Evolutionary conservation across 2,113 vertebrate genomes (phyloP), one percentile per base, ranked within the genome.

Genomic region (Lota lota): DNA sequence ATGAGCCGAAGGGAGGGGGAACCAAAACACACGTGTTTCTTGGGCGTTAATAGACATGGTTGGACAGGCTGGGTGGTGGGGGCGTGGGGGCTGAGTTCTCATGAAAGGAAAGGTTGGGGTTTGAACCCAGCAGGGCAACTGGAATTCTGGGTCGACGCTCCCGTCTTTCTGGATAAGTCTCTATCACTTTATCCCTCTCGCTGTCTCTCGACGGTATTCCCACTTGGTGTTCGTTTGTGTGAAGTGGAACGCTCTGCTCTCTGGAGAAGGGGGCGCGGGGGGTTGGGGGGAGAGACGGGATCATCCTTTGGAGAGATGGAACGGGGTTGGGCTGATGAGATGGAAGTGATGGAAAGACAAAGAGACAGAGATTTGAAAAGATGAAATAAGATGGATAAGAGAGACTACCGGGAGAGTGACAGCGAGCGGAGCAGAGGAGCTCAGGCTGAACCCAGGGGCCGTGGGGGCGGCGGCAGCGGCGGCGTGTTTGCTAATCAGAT

Each of bases 181-280:
- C 40, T 47, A 5, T 47, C 40, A 10, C 40, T 47, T 1, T 47
- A 5, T 47, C 40, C 10, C 40, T 47, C 40, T 47, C 40, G 7
- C 40, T 47, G 6, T 47, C 28, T 33, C 28, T 33, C 4, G 28
- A 33, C 28, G 28, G 28, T 62, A 58, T 78, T 78, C 74, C 66
- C 64, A 54, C 71, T 72, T 74, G n/a, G 15, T 77, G 77, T 82
- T 80, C 70, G 87, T 84, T 82, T 86, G 83, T 76, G 66, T 76
- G 74, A 82, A 81, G 85, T 84, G 76, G 78, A 79, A 73, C 63
- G 73, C 70, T 69, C 63, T 76, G 64, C 77, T 82, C 84, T 85
- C 76, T 63, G 33, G 72, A 72, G 76, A 81, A 79, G 28, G 61
- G 11, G 74, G 82, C 79, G 28, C 61, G 16, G 3, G 28, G 2